Evolutionary conservation across 2,797 vertebrate species (phyloP).

Genomic region (Schizopygopsis pylzovi): DNA sequence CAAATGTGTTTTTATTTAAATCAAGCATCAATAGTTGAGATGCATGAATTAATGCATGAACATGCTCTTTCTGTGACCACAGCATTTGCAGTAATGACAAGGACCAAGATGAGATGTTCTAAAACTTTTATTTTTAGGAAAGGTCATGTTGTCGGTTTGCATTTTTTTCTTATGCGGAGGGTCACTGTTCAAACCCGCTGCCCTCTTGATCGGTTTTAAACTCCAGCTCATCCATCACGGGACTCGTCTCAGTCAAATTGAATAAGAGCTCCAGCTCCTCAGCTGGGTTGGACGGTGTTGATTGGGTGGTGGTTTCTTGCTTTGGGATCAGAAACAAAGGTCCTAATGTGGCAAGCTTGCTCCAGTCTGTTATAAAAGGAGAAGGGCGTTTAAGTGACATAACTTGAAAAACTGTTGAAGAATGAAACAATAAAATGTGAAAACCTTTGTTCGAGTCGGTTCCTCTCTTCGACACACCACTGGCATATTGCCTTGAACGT

Average conservation of each 20-base stretch:
- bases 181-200: constrained; percentile 7
- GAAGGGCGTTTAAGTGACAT: background rate
- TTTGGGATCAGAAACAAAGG: constrained; percentile 66
- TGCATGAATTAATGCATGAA: background rate
- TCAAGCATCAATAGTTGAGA: background rate
- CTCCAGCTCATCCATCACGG: background rate
- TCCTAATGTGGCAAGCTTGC: constrained; percentile 58
- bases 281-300: background rate
- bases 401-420: rapidly evolving
- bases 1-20: background rate
- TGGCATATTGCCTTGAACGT: constrained; percentile 3
- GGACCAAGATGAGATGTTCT: background rate
- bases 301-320: background rate
- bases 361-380: constrained; percentile 55
- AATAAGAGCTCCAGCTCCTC: background rate
- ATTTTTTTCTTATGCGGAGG: background rate
- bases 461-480: constrained; percentile 50
- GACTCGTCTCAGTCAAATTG: background rate
- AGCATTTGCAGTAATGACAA: background rate
- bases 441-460: constrained; percentile 42
- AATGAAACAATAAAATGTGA: background rate
- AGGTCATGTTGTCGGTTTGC: background rate
- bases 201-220: background rate
- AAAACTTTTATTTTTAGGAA: constrained; percentile 3
- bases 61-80: too few relatives aligned